A percentile compares a stretch with the other conserved stretches of the same genome.
Conservation (phyloP, 2,797 vertebrate species). For the Chromobotia macracanthus region DNA sequence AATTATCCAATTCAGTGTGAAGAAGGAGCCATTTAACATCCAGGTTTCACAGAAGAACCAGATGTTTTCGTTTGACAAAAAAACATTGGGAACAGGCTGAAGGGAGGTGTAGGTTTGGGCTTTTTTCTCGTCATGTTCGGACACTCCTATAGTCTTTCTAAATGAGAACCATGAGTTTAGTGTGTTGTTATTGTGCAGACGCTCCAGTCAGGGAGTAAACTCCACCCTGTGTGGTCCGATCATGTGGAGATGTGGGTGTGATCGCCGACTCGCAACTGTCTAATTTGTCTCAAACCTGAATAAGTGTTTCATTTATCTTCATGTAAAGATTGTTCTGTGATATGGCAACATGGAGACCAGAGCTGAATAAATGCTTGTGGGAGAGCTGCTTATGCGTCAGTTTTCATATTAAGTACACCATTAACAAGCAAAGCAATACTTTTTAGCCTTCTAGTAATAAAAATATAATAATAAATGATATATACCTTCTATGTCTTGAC, state of each 20-base stretch:
- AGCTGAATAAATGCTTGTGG: neutral
- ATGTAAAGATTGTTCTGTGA: neutral
- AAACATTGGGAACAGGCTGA: slow-evolving; percentile 48
- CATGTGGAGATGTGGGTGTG: slow-evolving; percentile 19
- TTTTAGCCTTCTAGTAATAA: too few relatives aligned
- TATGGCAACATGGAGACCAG: neutral
- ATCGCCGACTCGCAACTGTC: slow-evolving; percentile 15
- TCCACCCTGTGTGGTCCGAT: slow-evolving; percentile 32
- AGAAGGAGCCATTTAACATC: slow-evolving; percentile 49
- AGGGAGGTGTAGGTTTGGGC: neutral
- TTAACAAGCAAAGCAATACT: neutral
- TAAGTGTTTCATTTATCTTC: neutral
- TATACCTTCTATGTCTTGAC: too few relatives aligned
- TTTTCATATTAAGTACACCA: neutral
- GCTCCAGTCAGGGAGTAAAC: slow-evolving; percentile 26
- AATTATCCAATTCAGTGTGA: slow-evolving; percentile 63
- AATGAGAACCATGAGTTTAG: neutral
- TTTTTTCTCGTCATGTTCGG: slow-evolving; percentile 4
- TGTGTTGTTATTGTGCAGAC: slow-evolving; percentile 28
- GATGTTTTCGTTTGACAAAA: slow-evolving; percentile 62
- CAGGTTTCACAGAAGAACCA: slow-evolving; percentile 57
- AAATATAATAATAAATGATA: neutral
- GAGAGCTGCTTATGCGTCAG: neutral
- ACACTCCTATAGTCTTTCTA: slow-evolving; percentile 31
- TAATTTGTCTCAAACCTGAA: slow-evolving; percentile 32